These are phyloP conservation scores for Drosophila kikkawai DNA, from an alignment of 1,140 invertebrate genomes.

Conservation along the genomic window DNA sequence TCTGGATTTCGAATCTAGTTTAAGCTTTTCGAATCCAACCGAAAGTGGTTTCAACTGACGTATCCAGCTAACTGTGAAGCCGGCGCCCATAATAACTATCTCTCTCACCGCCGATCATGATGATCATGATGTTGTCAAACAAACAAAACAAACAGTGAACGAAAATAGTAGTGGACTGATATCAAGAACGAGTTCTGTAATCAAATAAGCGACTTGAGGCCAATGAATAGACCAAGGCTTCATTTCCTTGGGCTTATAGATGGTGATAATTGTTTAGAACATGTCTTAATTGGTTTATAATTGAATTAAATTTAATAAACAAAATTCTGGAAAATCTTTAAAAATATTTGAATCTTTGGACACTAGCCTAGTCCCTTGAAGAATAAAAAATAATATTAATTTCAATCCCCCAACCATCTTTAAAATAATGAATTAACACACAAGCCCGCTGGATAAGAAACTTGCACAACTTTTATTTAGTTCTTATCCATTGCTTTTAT, in stretches of 20 bases:
- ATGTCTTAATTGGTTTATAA: not conserved
- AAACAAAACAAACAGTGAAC: slow-evolving; percentile 35
- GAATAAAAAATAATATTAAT: not conserved
- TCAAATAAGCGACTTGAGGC: slow-evolving; percentile 47
- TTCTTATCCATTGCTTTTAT: slow-evolving; percentile 3
- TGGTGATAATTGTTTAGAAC: slow-evolving; percentile 56
- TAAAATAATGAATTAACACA: not conserved
- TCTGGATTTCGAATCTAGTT: slow-evolving; percentile 53
- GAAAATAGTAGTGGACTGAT: slow-evolving; percentile 15
- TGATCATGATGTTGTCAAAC: slow-evolving; percentile 25
- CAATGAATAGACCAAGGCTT: slow-evolving; percentile 18
- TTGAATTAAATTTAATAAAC: not conserved
- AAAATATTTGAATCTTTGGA: not conserved
- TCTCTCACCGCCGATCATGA: slow-evolving; percentile 36
- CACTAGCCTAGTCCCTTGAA: not conserved
- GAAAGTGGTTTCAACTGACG: slow-evolving; percentile 77
- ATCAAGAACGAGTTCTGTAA: slow-evolving; percentile 66
- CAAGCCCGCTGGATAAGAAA: not conserved
- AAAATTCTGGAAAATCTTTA: too few species aligned
- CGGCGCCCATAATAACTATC: slow-evolving; percentile 24
- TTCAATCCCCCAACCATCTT: not conserved
- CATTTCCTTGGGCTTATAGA: slow-evolving; percentile 7
- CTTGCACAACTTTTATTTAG: not conserved
- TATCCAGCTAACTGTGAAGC: slow-evolving; percentile 69
- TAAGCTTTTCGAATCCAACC: slow-evolving; percentile 72